These are phyloP conservation scores for Rhincodon typus DNA, from an alignment of 2,797 vertebrate genomes.

Conservation along the genomic window DNA sequence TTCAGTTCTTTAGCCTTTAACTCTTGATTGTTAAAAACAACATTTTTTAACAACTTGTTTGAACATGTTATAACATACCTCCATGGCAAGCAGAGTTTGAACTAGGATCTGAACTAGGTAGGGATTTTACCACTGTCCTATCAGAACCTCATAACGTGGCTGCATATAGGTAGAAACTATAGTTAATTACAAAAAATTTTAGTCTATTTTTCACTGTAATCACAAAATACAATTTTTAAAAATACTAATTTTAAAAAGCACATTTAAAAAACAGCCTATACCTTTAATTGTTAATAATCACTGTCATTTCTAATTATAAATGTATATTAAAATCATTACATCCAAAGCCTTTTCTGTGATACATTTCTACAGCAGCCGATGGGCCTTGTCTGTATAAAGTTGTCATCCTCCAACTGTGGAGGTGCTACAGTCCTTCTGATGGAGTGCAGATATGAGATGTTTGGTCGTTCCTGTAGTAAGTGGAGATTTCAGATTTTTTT, in stretches of 20 bases:
- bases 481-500: not conserved
- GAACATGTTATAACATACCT: no score
- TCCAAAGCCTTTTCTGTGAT: not conserved
- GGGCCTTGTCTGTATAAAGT: not conserved
- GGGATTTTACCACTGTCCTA: no score
- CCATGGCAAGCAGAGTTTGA: no score
- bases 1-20: not conserved
- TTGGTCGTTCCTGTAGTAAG: not conserved
- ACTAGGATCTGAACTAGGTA: no score
- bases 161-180: no score
- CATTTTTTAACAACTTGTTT: no score
- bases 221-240: not conserved
- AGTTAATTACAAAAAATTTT: no score
- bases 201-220: not conserved
- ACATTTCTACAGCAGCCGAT: not conserved
- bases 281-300: not conserved
- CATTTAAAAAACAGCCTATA: not conserved
- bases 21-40: no score
- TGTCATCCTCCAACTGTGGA: not conserved
- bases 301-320: not conserved
- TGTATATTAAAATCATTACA: not conserved
- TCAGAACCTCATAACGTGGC: no score
- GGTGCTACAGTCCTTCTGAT: not conserved
- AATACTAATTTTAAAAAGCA: not conserved
- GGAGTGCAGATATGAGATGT: not conserved